These are phyloP conservation scores for Cyprinodon tularosa DNA, from an alignment of 2,113 vertebrate genomes.

Conservation along the genomic window DNA sequence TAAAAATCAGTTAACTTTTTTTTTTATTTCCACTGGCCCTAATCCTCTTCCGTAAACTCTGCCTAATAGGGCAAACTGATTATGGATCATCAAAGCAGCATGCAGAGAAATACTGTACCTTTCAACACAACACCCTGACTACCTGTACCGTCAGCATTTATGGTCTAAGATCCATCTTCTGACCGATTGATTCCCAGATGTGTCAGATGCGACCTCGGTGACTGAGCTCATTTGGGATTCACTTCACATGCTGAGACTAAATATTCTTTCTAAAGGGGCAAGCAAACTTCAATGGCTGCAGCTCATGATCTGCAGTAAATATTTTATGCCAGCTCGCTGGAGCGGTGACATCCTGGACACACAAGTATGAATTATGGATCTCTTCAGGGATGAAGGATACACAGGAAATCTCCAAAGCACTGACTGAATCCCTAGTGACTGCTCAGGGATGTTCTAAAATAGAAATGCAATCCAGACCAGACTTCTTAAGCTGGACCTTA, in stretches of 20 bases:
- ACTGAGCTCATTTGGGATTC: slow-evolving; percentile 67
- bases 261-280: slow-evolving; percentile 57
- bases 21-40: too few relatives aligned
- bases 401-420: slow-evolving; percentile 60
- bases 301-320: slow-evolving; percentile 79
- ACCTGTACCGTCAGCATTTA: slow-evolving; percentile 37
- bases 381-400: slow-evolving; percentile 51
- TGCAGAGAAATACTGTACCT: background rate
- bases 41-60: background rate
- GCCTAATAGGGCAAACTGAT: slow-evolving; percentile 31
- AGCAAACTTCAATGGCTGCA: slow-evolving; percentile 53
- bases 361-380: slow-evolving; percentile 80
- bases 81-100: background rate
- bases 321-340: slow-evolving; percentile 75
- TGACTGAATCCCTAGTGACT: slow-evolving; percentile 71
- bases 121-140: background rate
- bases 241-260: slow-evolving; percentile 41
- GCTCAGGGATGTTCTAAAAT: slow-evolving; percentile 52
- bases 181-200: slow-evolving; percentile 57
- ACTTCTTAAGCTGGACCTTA: slow-evolving; percentile 38
- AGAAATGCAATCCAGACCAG: slow-evolving; percentile 35
- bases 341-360: slow-evolving; percentile 72
- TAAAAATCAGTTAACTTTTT: too few relatives aligned
- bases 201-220: slow-evolving; percentile 19
- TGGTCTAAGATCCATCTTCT: slow-evolving; percentile 25